These are phyloP conservation scores for Eurois occulta DNA, from an alignment of 2,888 invertebrate species.

Conservation along the genomic window DNA sequence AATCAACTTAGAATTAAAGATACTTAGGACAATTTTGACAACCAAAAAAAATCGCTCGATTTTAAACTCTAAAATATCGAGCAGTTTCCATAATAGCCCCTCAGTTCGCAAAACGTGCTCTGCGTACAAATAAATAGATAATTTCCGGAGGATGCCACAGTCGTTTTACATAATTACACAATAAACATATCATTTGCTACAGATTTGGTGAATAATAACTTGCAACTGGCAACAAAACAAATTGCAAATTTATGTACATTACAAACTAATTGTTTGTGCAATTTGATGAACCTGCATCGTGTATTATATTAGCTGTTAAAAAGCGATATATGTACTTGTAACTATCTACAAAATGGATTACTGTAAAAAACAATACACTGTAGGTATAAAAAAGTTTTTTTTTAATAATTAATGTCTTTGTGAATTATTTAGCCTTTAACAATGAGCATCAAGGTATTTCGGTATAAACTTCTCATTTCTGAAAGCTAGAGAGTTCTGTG, in stretches of 20 bases:
- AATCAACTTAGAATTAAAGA: not conserved
- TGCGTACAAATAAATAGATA: constrained; percentile 49
- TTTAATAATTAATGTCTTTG: not conserved
- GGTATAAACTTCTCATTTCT: not conserved
- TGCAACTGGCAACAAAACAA: constrained; percentile 24
- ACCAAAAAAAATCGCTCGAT: not conserved
- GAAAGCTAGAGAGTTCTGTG: not conserved
- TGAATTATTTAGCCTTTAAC: not conserved
- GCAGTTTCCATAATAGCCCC: constrained; percentile 28
- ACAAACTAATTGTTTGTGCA: constrained; percentile 25
- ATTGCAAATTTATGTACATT: constrained; percentile 44
- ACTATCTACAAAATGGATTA: not conserved
- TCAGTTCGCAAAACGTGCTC: constrained; percentile 47
- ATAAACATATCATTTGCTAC: constrained; percentile 52
- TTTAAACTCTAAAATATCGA: constrained; percentile 21
- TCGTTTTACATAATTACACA: constrained; percentile 58
- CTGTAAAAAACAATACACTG: not conserved
- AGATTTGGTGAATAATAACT: constrained; percentile 38
- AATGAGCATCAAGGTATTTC: not conserved
- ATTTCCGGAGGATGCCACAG: constrained; percentile 45
- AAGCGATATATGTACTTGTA: not conserved
- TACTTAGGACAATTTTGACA: not conserved
- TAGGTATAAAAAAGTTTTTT: not conserved
- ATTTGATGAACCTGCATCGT: not conserved
- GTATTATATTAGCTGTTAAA: not conserved